Percentiles rank a stretch among this genome's conserved stretches.
Conservation (phyloP, 2,888 invertebrate species). For the Lasioglossum marginatum region DNA sequence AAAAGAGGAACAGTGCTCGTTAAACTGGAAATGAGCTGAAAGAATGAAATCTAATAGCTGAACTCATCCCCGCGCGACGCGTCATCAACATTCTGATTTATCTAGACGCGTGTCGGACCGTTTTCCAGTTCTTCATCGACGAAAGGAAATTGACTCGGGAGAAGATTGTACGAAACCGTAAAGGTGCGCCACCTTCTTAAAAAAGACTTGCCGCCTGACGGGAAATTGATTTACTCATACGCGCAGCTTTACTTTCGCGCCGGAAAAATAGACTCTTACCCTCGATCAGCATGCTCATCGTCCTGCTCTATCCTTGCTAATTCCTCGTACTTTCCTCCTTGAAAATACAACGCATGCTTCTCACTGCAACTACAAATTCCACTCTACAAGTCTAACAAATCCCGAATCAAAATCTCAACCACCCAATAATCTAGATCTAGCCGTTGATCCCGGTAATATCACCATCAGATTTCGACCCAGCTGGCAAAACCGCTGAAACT, state of each 20-base stretch:
- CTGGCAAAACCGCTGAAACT: slow-evolving; percentile 16
- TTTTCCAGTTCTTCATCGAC: slow-evolving; percentile 47
- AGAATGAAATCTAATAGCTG: background rate
- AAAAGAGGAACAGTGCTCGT: background rate
- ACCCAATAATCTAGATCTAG: slow-evolving; percentile 49
- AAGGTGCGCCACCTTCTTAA: slow-evolving; percentile 66
- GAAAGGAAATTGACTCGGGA: slow-evolving; percentile 71
- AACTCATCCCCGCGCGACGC: background rate
- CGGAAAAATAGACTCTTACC: slow-evolving; percentile 67
- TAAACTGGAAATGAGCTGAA: background rate
- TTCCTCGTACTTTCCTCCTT: background rate
- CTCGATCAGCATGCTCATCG: slow-evolving; percentile 44
- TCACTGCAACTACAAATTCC: background rate
- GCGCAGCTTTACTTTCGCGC: slow-evolving; percentile 66
- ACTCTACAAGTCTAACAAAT: slow-evolving; percentile 35
- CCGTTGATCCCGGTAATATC: slow-evolving; percentile 33
- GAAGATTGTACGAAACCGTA: slow-evolving; percentile 67
- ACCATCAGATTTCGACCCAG: background rate
- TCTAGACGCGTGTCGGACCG: slow-evolving; percentile 26
- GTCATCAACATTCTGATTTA: slow-evolving; percentile 17
- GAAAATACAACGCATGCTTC: background rate
- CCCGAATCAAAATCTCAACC: slow-evolving; percentile 45
- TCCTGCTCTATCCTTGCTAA: background rate
- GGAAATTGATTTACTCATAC: slow-evolving; percentile 73
- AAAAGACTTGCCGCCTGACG: slow-evolving; percentile 62